Base-by-base conservation (phyloP, 2,113 vertebrate genomes). In the Pristiophorus japonicus region DNA sequence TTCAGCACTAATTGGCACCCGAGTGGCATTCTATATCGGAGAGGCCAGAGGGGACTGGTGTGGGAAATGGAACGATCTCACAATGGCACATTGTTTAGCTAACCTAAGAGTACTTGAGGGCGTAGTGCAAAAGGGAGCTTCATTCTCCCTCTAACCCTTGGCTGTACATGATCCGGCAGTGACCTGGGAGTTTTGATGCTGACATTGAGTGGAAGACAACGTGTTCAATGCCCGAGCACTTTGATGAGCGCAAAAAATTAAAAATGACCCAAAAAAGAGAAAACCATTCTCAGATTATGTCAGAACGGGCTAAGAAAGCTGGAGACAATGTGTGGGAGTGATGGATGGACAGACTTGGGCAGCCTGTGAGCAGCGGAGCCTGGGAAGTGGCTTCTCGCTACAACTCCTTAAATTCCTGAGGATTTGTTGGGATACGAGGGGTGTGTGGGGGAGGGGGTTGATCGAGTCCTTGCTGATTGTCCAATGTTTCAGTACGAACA, bases 331-430 rank as follows among this genome's bases (percentile, higher is more conserved):
- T 59, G 24, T 90, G 12, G 8, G 51, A 90, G 62, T 90, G 87
- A 59, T 90, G 88, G 34, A 92, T 92, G 59, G 18, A 63, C 38
- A 38, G 59, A 6, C 59, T 65, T 20, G 38, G 59, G 88, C 59
- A 92, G 16, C n/a, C 34, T 65, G 59, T 51, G 24, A 90, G 18
- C 30, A 59, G 51, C n/a, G 22, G 59, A 92, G 11, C 88, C 34
- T 20, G n/a, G 65, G 88, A n/a, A 92, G 18, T 10, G 62, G 88
- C 59, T 63, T 62, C 59, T 63, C 88, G 34, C 88, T 92, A n/a
- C 51, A 92, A 92, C 88, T 92, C 88, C 88, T 92, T 92, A 92
- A 92, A 92, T 92, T 92, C 88, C 88, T 92, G 34, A 38, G 59
- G 59, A 2, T 92, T 92, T 63, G 88, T 63, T 63, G 42, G 34